Conservation (phyloP, 2,113 vertebrate species). For the Hirundichthys speculiger region DNA sequence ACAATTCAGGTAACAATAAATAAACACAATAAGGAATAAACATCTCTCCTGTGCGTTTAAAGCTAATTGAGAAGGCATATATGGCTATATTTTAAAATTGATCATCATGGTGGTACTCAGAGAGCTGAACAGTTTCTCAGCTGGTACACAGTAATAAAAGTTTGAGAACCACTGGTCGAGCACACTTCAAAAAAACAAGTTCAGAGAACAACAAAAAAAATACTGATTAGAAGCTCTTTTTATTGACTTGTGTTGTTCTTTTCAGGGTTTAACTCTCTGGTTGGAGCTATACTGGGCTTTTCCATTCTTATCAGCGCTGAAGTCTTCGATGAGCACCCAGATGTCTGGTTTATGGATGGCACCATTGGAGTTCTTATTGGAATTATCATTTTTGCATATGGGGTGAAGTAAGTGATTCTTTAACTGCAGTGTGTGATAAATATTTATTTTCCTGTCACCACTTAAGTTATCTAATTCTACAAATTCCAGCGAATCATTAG, state of each 20-base stretch:
- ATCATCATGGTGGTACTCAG: too few relatives aligned
- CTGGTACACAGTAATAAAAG: too few relatives aligned
- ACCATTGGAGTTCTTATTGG: constrained; percentile 93
- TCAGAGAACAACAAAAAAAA: not conserved
- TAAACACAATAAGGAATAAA: too few relatives aligned
- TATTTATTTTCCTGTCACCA: too few relatives aligned
- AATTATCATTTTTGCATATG: constrained; percentile 94
- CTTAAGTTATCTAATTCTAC: not conserved
- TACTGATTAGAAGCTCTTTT: not conserved
- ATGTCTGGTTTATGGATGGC: constrained; percentile 95
- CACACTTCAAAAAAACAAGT: not conserved
- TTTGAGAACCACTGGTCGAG: too few relatives aligned
- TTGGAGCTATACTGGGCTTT: constrained; percentile 96
- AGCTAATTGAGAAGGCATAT: too few relatives aligned
- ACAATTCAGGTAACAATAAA: too few relatives aligned
- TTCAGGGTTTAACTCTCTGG: constrained; percentile 95
- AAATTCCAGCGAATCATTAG: too few relatives aligned
- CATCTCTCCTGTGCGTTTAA: too few relatives aligned
- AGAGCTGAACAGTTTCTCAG: too few relatives aligned
- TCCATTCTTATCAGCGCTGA: constrained; percentile 96
- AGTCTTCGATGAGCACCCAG: constrained; percentile 90
- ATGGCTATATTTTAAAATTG: too few relatives aligned
- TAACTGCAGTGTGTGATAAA: too few relatives aligned
- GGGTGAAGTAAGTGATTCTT: constrained; percentile 88
- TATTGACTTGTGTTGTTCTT: constrained; percentile 11